Evolutionary conservation across 2,113 vertebrate species (phyloP).

Genomic region (Talpa occidentalis): DNA sequence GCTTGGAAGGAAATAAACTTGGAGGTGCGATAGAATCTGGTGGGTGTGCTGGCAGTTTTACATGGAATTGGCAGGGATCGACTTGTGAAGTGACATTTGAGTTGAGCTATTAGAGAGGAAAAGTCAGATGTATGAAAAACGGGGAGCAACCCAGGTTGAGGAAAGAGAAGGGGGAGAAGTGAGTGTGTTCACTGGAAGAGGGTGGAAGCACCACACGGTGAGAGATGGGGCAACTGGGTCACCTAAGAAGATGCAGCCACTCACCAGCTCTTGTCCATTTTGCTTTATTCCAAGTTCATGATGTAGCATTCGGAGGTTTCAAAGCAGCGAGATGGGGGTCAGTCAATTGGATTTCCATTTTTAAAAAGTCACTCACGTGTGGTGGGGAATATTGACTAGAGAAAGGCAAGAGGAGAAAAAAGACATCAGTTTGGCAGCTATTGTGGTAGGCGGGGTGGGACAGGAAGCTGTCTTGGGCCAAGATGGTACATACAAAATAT

Average conservation of each 20-base stretch:
- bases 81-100: neutral
- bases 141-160: neutral
- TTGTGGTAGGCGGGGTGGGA: neutral
- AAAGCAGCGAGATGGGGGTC: neutral
- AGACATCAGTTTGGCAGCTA: neutral
- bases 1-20: neutral
- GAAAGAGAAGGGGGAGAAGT: neutral
- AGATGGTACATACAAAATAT: neutral
- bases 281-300: neutral
- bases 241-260: too few relatives aligned
- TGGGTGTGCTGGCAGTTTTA: neutral
- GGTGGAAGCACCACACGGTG: rapidly evolving
- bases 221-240: neutral
- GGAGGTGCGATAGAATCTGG: neutral
- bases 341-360: neutral
- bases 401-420: neutral
- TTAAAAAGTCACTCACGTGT: neutral
- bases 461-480: neutral
- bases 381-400: rapidly evolving
- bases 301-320: neutral
- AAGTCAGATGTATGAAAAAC: neutral
- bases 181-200: neutral
- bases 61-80: neutral
- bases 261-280: rapidly evolving
- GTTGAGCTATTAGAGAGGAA: neutral